Conservation (phyloP, 2,113 vertebrate genomes). For the Chroicocephalus ridibundus region DNA sequence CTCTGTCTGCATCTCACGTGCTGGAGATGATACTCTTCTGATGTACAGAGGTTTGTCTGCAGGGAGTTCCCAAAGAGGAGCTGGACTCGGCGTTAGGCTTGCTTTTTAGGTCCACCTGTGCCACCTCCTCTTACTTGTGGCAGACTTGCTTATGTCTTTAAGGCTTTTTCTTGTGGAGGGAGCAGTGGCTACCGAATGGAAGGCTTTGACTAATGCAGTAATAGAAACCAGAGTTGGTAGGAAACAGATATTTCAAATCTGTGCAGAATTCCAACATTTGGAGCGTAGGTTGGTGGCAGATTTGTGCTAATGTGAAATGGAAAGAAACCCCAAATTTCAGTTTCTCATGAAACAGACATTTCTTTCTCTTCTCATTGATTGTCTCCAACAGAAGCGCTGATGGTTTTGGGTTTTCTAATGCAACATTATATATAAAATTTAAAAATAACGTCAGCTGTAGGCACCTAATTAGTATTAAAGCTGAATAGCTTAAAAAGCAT, state of each 20-base stretch:
- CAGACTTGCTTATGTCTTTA: not conserved
- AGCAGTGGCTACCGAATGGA: not conserved
- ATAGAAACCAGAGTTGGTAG: not conserved
- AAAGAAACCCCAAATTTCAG: slow-evolving; percentile 1
- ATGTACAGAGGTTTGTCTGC: not conserved
- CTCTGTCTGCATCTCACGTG: not conserved
- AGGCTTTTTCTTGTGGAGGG: not conserved
- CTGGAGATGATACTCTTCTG: not conserved
- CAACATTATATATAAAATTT: not conserved
- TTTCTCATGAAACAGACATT: not conserved
- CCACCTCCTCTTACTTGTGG: not conserved
- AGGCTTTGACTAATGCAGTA: not conserved
- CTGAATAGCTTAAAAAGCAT: not conserved
- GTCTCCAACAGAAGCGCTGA: not conserved
- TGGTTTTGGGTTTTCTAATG: not conserved
- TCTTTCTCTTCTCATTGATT: not conserved
- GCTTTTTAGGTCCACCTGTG: not conserved
- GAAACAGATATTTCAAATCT: not conserved
- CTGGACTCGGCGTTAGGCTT: not conserved
- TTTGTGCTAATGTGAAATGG: slow-evolving; percentile 16
- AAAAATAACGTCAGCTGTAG: not conserved
- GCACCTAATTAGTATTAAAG: not conserved
- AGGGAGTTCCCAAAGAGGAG: not conserved
- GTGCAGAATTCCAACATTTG: slow-evolving; percentile 20
- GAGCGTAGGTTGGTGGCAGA: slow-evolving; percentile 16